Evolutionary conservation across 92 coral and sea anemone genomes (phyloP), one percentile per base, ranked within the genome.

Genomic region (Zoanthus solanderi): DNA sequence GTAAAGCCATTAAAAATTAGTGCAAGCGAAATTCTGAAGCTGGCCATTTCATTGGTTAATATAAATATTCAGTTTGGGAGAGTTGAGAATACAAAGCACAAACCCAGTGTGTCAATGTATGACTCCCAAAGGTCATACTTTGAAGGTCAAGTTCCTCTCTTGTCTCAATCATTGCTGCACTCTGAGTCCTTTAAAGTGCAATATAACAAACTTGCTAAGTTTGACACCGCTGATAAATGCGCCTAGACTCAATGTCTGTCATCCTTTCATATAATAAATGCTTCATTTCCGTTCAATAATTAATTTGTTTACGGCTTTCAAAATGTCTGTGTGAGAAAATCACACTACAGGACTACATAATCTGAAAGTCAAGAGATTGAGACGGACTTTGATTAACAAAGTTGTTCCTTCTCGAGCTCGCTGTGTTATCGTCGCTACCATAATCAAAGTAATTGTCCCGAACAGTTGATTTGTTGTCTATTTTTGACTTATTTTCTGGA

Each of bases 381-480:
- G 44, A 50, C 45, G 66, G 66, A 66, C 85, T 81, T 28, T 8
- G 85, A 71, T 81, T 68, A 15, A 47, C 61, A 81, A 65, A 80
- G 6, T 63, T 37, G 37, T 80, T 18, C 16, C 85, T 81, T 18
- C 71, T 65, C 44, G 53, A 23, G 12, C 46, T 71, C 17, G 85
- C 58, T 46, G 75, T 65, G 46, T 95, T 96, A 32, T 89, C 90
- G 45, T 95, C 98, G 67, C 93, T 93, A 44, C 98, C 98, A 95
- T 95, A 95, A 79, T 95, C 98, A 91, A 95, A 95, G 61, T 93
- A 95, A 87, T 95, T 92, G 29, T 89, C 94, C 63, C 98, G 92
- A 37, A 95, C 96, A 65, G 98, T 95, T 9, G 94, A 89, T 83
- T 30, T 32, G 56, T 9, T 83, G 34, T 7, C 67, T 61, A 71